Base-by-base conservation (phyloP, 2,113 vertebrate species). In the Rhagologus leucostigma region DNA sequence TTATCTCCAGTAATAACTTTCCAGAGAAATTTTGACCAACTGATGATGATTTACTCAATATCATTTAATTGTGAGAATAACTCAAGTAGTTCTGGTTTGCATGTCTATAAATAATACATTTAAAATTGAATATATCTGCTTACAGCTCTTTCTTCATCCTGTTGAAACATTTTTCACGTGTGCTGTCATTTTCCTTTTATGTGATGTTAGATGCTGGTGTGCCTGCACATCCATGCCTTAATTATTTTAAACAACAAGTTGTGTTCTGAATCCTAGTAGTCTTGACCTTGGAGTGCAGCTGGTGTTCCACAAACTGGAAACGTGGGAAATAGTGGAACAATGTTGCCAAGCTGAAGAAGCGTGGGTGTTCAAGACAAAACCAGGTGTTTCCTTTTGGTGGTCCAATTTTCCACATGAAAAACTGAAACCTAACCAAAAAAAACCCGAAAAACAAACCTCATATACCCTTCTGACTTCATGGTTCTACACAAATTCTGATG, bases 351-450 rank as follows among this genome's bases (percentile, higher is more conserved):
- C 65, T 97, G 94, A 81, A 95, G 92, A 97, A 94, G 57, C 5
- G 16, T 87, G 91, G 64, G 55, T 89, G 67, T 93, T 96, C 78
- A 82, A 67, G 91, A 71, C 7, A 35, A 78, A 95, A 96, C 96
- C 97, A 98, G 97, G 97, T 98, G 97, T 96, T 98, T 98, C 98
- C 98, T 98, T 97, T 96, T 79, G 46, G 67, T 77, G 73, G 37
- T 95, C 76, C 77, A 89, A 86, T 93, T 97, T 97, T 96, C 94
- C 87, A 89, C 26, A 73, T 26, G 73, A 96, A 77, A 91, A 90
- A 59, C 65, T 60, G 60, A 88, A 97, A 71, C 63, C 67, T 64
- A 92, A 65, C 21, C n/a, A 87, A 84, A 73, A 92, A 75, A 95
- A 87, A 79, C 37, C 52, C 85, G 7, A n/a, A 63, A 32, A 41